A percentile compares a stretch with the other conserved stretches of the same genome.
These are phyloP conservation scores for Daboia siamensis DNA, from an alignment of 2,113 vertebrate genomes.

Conservation along the genomic window DNA sequence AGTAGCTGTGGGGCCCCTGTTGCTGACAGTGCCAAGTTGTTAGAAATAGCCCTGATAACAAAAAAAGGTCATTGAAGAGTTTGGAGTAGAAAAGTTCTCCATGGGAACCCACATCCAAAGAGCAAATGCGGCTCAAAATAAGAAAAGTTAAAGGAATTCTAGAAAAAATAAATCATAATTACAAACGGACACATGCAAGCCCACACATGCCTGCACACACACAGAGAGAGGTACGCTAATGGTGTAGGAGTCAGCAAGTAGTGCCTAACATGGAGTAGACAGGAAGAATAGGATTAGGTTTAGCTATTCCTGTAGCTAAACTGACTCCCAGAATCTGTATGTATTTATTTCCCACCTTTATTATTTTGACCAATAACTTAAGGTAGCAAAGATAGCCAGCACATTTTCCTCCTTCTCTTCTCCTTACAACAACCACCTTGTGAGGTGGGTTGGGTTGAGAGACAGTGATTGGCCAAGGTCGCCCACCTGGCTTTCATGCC, in stretches of 20 bases:
- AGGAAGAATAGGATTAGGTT: not conserved
- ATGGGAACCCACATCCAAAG: not conserved
- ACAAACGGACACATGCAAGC: not conserved
- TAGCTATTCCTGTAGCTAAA: not conserved
- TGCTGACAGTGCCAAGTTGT: not conserved
- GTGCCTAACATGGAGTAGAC: not conserved
- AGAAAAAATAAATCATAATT: not conserved
- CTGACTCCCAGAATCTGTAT: not conserved
- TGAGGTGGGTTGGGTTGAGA: no score
- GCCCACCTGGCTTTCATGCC: no score
- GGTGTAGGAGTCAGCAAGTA: not conserved
- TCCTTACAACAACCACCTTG: no score
- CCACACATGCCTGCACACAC: no score
- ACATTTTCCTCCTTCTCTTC: no score
- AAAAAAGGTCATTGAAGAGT: not conserved
- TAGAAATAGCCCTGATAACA: not conserved
- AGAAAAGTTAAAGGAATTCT: not conserved
- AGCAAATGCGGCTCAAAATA: not conserved
- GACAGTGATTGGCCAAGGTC: no score
- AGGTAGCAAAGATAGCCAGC: no score
- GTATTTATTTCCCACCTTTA: no score
- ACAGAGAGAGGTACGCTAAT: not conserved
- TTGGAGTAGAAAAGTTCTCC: not conserved
- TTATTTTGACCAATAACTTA: no score
- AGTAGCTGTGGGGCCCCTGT: not conserved